Percentiles rank a stretch among this genome's conserved stretches.
Conservation (phyloP, 2,797 vertebrate species). For the Synanceia verrucosa region DNA sequence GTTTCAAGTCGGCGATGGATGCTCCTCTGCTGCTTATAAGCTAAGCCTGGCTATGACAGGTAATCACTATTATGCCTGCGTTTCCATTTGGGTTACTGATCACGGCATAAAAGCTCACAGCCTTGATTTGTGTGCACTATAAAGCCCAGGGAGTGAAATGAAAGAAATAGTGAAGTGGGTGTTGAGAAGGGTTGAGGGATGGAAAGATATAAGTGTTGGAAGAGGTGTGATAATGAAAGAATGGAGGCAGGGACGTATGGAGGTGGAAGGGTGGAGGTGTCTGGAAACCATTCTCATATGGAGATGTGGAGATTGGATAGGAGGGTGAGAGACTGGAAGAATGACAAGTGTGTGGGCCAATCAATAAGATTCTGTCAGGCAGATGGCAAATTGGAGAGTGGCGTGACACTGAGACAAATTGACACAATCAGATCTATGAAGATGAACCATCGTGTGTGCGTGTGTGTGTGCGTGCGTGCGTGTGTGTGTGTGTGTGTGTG, state of each 20-base stretch:
- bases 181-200: conserved; percentile 42
- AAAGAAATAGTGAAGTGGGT: conserved; percentile 58
- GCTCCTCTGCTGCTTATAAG: conserved; percentile 55
- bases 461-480: not conserved
- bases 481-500: not conserved
- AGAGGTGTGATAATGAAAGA: conserved; percentile 70
- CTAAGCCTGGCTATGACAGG: conserved; percentile 72
- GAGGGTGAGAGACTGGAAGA: conserved; percentile 67
- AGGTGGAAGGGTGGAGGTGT: conserved; percentile 31
- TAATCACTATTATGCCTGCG: conserved; percentile 71
- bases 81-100: conserved; percentile 78
- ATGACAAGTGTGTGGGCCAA: conserved; percentile 75
- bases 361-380: conserved; percentile 78
- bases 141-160: conserved; percentile 57
- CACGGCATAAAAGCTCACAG: conserved; percentile 68
- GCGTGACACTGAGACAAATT: conserved; percentile 81
- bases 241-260: conserved; percentile 44
- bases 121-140: conserved; percentile 74
- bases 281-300: conserved; percentile 63
- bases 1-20: conserved; percentile 59
- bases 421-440: conserved; percentile 78
- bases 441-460: conserved; percentile 63
- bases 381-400: conserved; percentile 82
- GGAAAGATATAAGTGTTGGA: conserved; percentile 57
- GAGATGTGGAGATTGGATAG: conserved; percentile 68